phyloP scores from a whole-genome alignment of 2,797 vertebrate species.

The Cichlasoma orientale region DNA sequence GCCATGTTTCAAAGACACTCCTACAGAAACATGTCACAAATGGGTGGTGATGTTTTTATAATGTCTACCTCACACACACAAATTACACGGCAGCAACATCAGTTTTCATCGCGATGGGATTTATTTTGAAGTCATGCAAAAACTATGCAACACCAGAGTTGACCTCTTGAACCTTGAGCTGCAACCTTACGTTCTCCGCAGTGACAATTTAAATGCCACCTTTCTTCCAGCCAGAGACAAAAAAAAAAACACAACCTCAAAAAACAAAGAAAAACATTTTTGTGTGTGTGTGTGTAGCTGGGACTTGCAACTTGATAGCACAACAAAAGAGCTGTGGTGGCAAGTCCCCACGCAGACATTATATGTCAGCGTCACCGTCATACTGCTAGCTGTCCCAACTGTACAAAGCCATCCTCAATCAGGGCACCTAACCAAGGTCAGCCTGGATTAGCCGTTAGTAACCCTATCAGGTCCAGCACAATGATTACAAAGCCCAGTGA shows the following conservation, averaged over 20 bases:
- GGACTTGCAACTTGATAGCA: constrained; percentile 84
- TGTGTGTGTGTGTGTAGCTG: constrained; percentile 47
- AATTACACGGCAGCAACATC: constrained; percentile 63
- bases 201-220: constrained; percentile 84
- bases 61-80: constrained; percentile 20
- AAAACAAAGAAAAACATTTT: constrained; percentile 54
- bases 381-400: constrained; percentile 84
- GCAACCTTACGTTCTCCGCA: constrained; percentile 72
- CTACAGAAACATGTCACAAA: constrained; percentile 44
- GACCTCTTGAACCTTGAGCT: constrained; percentile 82
- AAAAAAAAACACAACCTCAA: constrained; percentile 22
- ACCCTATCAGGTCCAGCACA: constrained; percentile 86
- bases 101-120: constrained; percentile 76
- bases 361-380: constrained; percentile 83
- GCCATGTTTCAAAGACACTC: constrained; percentile 25
- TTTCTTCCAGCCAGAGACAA: constrained; percentile 69
- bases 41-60: constrained; percentile 50
- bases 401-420: constrained; percentile 86
- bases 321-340: constrained; percentile 82
- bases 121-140: constrained; percentile 79
- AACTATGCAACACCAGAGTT: constrained; percentile 67
- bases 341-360: constrained; percentile 81
- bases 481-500: constrained; percentile 87
- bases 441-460: constrained; percentile 85
- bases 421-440: constrained; percentile 84